Evolutionary conservation across 2,797 vertebrate species (phyloP).

Genomic region (Lycodopsis pacificus): DNA sequence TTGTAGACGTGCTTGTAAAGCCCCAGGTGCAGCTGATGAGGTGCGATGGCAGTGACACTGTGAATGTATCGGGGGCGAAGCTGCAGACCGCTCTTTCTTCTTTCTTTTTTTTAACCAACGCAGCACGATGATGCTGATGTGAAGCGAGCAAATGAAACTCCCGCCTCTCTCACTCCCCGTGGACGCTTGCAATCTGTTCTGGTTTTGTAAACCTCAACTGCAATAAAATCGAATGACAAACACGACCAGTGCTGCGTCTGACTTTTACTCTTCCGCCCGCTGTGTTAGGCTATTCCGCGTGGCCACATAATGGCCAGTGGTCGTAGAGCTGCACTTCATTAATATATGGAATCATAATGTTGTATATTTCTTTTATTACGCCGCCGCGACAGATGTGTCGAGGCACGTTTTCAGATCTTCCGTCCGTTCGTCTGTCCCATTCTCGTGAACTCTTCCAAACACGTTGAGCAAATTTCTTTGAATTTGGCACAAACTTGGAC

Average conservation of each 20-base stretch:
- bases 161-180: conserved; percentile 45
- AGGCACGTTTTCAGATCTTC: too few relatives aligned
- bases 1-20: conserved; percentile 27
- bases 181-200: conserved; percentile 73
- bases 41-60: conserved; percentile 42
- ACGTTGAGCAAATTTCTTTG: too few relatives aligned
- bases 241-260: conserved; percentile 22
- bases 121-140: conserved; percentile 36
- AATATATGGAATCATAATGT: neutral
- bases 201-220: conserved; percentile 82
- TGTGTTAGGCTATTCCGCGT: neutral
- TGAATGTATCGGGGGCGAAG: conserved; percentile 64
- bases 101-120: conserved; percentile 8
- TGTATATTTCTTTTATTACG: neutral
- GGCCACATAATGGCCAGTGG: neutral
- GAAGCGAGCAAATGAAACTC: conserved; percentile 39
- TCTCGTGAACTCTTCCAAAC: too few relatives aligned
- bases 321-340: neutral
- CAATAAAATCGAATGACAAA: conserved; percentile 73
- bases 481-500: too few relatives aligned
- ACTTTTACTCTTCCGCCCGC: conserved; percentile 25
- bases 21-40: conserved; percentile 30
- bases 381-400: too few relatives aligned
- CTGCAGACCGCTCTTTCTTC: conserved; percentile 20
- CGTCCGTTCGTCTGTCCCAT: too few relatives aligned